Evolutionary conservation across 1,140 invertebrate species (phyloP).

Genomic region (Chironomus striatipennis): DNA sequence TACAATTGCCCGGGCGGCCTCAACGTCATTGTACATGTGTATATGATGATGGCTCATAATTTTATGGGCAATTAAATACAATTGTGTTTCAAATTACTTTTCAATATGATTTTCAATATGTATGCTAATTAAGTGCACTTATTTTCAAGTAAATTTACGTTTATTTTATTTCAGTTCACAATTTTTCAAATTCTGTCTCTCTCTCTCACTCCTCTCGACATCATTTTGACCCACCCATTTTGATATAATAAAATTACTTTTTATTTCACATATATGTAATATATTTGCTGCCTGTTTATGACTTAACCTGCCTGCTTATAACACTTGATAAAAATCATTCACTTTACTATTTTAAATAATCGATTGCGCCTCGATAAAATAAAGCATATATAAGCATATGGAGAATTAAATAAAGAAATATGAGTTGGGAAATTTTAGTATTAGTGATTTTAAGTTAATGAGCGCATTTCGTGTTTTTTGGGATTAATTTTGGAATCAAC

Average conservation of each 20-base stretch:
- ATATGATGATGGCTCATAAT: not conserved
- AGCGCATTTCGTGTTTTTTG: too few relatives aligned
- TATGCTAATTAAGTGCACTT: constrained; percentile 13
- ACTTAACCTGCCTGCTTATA: not conserved
- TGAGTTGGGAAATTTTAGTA: too few relatives aligned
- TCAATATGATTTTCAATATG: constrained; percentile 22
- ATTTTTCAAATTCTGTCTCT: too few relatives aligned
- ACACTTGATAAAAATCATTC: constrained; percentile 5
- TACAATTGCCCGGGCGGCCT: too few relatives aligned
- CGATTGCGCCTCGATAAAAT: constrained; percentile 1
- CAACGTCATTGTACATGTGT: not conserved
- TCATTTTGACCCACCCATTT: not conserved
- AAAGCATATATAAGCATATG: not conserved
- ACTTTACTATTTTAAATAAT: not conserved
- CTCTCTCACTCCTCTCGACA: not conserved
- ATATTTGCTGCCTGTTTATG: not conserved
- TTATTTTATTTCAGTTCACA: too few relatives aligned
- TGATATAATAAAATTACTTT: not conserved
- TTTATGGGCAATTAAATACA: constrained; percentile 22
- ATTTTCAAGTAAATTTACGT: not conserved
- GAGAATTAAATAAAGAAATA: too few relatives aligned
- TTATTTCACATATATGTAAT: not conserved
- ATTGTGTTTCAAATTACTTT: constrained; percentile 19
- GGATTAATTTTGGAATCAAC: too few relatives aligned
- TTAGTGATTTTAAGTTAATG: too few relatives aligned